Evolutionary conservation across 2,113 vertebrate genomes (phyloP), one percentile per base, ranked within the genome.

Genomic region (Thryonomys swinderianus): DNA sequence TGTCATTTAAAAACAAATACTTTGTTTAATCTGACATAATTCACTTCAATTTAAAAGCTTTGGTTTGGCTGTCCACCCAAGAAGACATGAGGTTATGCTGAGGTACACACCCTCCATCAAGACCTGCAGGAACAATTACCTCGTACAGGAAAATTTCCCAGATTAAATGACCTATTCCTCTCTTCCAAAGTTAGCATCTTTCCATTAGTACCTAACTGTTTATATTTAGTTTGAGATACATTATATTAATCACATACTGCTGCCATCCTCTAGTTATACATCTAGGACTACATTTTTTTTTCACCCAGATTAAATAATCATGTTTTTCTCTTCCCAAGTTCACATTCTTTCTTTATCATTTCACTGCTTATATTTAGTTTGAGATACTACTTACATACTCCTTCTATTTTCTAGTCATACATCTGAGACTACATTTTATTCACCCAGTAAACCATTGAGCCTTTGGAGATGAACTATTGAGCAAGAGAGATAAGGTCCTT

Each of bases 41-140:
- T 64, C 87, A 85, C 37, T 90, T 20, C n/a, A 73, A 74, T 34
- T 76, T 57, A 92, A 94, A 82, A 51, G 55, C n/a, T 89, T 92
- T 92, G 55, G 55, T 59, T 93, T 51, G 88, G 14, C 6, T 88
- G 21, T 91, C 51, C 53, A 87, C 17, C 7, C 2, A 13, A 23
- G 87, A 57, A 85, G 62, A 94, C 17, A 95, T 23, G n/a, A 86
- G 34, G 13, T 91, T 90, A 90, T 53, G 69, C 93, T 94, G 40
- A 95, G 88, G 57, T n/a, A 71, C 2, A 92, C 20, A 20, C 3
- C 37, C 84, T 87, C 91, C 21, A 61, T 23, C 18, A 96, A 95
- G 62, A 93, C 6, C 42, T 62, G 88, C 71, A 64, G 87, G 20
- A 92, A 93, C 61, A 93, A 91, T 74, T 18, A 86, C 9, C 48